Evolutionary conservation across 2,113 vertebrate genomes (phyloP).

Genomic region (Pelecanus crispus): DNA sequence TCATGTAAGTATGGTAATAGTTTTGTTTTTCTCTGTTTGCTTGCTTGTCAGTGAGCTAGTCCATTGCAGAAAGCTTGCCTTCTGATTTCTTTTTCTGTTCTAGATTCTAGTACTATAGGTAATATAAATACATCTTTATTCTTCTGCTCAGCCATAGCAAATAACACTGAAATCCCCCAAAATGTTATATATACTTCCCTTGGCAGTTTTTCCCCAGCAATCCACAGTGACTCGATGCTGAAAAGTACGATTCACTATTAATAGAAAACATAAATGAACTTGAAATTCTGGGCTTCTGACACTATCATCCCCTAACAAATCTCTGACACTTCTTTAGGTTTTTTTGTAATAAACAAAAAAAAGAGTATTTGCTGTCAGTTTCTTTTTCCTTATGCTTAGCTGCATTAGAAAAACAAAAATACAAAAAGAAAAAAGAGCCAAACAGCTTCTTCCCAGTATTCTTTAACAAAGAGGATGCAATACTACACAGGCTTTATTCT

Average conservation of each 20-base stretch:
- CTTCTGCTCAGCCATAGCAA: background rate
- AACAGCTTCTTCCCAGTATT: background rate
- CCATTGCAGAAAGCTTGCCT: background rate
- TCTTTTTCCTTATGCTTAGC: background rate
- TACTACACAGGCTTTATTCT: background rate
- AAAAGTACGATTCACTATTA: background rate
- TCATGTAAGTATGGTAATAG: background rate
- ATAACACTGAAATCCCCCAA: background rate
- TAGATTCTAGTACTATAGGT: background rate
- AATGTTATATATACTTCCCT: background rate
- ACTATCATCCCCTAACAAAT: background rate
- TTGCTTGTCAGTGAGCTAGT: background rate
- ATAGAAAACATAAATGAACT: conserved; percentile 8
- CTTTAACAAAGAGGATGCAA: background rate
- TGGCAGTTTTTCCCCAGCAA: background rate
- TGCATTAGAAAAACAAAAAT: background rate
- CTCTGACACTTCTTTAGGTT: background rate
- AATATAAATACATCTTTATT: background rate
- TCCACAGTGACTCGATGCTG: background rate
- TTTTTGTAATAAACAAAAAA: background rate
- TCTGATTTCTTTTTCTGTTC: background rate
- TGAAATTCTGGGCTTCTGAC: background rate
- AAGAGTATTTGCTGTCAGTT: background rate
- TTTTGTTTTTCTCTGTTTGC: background rate
- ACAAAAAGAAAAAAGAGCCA: background rate